phyloP scores from a whole-genome alignment of 1,140 invertebrate species.

The Eulimnadia texana region DNA sequence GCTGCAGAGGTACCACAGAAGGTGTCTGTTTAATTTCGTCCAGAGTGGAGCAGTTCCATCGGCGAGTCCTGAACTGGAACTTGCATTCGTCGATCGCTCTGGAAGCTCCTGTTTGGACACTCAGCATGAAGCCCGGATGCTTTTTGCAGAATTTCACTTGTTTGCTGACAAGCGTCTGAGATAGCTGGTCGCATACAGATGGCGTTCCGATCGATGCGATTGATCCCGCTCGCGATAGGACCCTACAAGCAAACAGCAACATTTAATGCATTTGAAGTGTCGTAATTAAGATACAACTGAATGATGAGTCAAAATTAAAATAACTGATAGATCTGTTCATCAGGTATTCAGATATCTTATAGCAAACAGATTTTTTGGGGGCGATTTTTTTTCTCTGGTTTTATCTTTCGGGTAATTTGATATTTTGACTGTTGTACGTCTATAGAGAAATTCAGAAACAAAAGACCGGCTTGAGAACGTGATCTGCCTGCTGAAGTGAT shows the following conservation, averaged over 20 bases:
- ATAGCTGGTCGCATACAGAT: constrained; percentile 19
- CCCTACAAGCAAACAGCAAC: neutral
- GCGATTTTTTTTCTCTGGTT: too few species aligned
- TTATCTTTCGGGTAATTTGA: neutral
- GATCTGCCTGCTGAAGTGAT: neutral
- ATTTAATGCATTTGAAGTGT: neutral
- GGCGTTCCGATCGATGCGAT: constrained; percentile 7
- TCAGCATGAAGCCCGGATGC: constrained; percentile 24
- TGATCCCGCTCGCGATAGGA: neutral
- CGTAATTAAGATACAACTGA: too few species aligned
- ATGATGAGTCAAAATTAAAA: too few species aligned
- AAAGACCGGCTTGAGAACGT: neutral
- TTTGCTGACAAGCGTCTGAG: constrained; percentile 19
- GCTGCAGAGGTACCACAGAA: neutral
- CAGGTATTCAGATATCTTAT: too few species aligned
- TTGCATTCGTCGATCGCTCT: constrained; percentile 38
- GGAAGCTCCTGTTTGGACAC: constrained; percentile 29
- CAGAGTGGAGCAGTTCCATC: constrained; percentile 38
- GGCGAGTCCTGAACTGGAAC: constrained; percentile 34
- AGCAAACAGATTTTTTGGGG: too few species aligned
- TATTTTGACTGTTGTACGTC: neutral
- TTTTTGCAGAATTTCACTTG: constrained; percentile 24
- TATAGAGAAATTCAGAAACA: neutral
- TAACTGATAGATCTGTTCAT: neutral
- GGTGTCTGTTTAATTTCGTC: constrained; percentile 19